Conservation (phyloP, 2,113 vertebrate genomes). For the Myotis yumanensis region DNA sequence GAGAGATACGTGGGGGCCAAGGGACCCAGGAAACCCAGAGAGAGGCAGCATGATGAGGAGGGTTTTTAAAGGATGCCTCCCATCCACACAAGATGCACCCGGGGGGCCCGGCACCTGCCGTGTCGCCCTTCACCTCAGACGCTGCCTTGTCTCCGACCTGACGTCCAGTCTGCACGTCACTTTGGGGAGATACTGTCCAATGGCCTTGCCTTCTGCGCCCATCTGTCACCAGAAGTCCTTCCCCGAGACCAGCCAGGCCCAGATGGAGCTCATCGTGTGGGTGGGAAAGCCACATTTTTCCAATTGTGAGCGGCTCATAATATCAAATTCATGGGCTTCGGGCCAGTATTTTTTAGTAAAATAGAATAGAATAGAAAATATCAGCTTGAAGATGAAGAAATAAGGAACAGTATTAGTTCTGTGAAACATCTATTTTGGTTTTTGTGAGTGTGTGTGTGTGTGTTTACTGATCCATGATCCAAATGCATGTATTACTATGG, state of each 20-base stretch:
- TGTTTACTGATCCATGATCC: neutral
- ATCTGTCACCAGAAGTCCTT: neutral
- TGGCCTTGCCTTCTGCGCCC: neutral
- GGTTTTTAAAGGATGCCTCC: neutral
- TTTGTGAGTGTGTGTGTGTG: neutral
- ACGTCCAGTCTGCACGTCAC: neutral
- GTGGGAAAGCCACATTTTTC: neutral
- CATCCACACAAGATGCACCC: neutral
- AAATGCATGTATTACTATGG: neutral
- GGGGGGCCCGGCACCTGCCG: neutral
- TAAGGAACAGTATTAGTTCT: neutral
- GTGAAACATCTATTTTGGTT: neutral
- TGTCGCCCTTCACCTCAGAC: neutral
- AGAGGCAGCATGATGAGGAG: neutral
- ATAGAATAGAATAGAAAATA: neutral
- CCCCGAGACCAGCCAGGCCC: neutral
- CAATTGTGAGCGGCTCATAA: neutral
- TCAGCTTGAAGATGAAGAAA: neutral
- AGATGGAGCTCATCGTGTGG: constrained; percentile 20
- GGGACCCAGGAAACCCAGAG: neutral
- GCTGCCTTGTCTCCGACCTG: neutral
- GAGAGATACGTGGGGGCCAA: neutral
- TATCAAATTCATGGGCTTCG: neutral
- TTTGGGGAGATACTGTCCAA: neutral
- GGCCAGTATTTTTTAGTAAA: neutral